Base-by-base conservation (phyloP, 2,113 vertebrate species). In the Dunckerocampus dactyliophorus region DNA sequence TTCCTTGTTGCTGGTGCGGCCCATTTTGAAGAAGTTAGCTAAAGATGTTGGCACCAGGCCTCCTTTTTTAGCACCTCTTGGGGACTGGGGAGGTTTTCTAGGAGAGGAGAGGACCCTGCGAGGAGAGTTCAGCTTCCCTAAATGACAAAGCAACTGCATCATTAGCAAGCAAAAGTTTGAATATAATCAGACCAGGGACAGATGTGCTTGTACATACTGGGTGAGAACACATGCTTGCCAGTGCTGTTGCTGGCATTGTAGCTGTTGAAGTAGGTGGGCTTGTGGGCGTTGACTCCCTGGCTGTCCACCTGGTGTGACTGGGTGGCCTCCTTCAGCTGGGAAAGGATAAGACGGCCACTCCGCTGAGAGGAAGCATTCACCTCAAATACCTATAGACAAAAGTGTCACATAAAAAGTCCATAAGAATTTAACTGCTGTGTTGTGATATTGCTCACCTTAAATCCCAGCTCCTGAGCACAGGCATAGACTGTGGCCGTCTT, bases 241-340 rank as follows among this genome's bases (percentile, higher is more conserved):
- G 64, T 19, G 1, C 74, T 72, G 75, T 66, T 77, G 75, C 69
- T 81, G 5, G 47, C 55, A 62, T 72, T 63, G 59, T 86, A 93
- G 28, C 78, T 94, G 87, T 86, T 95, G 72, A 98, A 97, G 85
- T 94, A 97, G 67, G 91, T 87, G 59, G 95, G 95, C 46, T 96
- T 98, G 60, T 93, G 89, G 62, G 92, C 80, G 54, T 91, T 92
- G 52, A 91, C 77, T 11, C 95, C 93, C 82, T 97, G 93, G 71
- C 95, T 95, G 81, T 98, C 95, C 71, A 99, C 97, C 86, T 99
- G 97, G 84, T 99, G 97, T 46, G 97, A 99, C 83, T 99, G 97
- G 47, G 97, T 99, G 64, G 97, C 97, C 88, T 99, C 97, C 66
- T 92, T 98, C 31, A 99, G 88, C 69, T 99, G 96, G 65, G 97